phyloP scores from a whole-genome alignment of 2,797 vertebrate genomes.

The Cuniculus paca region DNA sequence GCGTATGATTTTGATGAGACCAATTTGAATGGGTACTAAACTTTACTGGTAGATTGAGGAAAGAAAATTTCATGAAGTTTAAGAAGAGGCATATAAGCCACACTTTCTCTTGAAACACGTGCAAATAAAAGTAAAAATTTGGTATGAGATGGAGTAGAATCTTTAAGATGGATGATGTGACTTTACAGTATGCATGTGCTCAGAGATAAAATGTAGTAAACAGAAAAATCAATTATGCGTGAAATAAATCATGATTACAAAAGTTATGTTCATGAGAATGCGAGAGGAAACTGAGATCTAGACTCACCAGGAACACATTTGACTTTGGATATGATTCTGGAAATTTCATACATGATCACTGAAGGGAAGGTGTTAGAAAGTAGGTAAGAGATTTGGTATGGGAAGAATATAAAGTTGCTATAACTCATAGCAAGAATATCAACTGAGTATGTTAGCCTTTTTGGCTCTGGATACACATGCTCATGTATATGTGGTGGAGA shows the following conservation, averaged over 20 bases:
- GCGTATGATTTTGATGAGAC: background rate
- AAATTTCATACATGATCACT: background rate
- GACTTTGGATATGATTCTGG: background rate
- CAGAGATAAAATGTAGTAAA: background rate
- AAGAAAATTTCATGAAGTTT: background rate
- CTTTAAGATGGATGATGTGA: background rate
- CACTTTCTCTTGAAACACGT: background rate
- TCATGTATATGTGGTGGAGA: background rate
- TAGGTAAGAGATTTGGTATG: background rate
- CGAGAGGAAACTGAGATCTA: background rate
- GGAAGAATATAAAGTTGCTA: background rate
- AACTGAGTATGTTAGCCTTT: background rate
- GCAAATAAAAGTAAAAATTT: background rate
- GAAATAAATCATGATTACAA: background rate
- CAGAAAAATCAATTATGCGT: background rate
- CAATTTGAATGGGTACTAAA: background rate
- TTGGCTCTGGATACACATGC: background rate
- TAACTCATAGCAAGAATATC: background rate
- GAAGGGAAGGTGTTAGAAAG: background rate
- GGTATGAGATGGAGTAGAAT: background rate
- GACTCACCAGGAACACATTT: background rate
- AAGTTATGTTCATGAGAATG: background rate
- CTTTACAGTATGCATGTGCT: background rate
- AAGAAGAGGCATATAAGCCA: background rate
- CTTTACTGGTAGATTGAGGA: background rate